Evolutionary conservation across 2,797 vertebrate species (phyloP), one percentile per base, ranked within the genome.

Genomic region (Meda fulgida): DNA sequence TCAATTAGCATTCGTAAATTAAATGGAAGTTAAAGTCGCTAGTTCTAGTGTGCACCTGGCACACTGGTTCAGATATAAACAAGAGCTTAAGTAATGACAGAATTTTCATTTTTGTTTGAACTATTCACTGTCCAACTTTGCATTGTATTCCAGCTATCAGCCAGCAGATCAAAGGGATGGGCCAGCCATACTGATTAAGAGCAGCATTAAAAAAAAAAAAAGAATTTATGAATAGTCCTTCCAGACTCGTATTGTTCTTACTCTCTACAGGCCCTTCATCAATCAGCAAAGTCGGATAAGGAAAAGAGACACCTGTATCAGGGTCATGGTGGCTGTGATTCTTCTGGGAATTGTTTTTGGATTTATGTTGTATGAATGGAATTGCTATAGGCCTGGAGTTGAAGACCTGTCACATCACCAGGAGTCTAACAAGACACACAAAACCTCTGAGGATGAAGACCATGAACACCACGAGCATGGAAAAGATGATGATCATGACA

Each of bases 311-410:
- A 85, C 84, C 18, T 89, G 85, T 16, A 51, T 91, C 65, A 87
- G 86, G 23, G 55, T 90, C 34, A 48, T 43, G 26, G 85, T 78
- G 65, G 80, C 85, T 40, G 69, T 89, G 14, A 55, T 90, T 82
- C 81, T 92, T 58, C 79, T 91, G 55, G 84, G 38, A 60, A 63
- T 91, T 40, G 87, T 88, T 80, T 48, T 87, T 8, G 69, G 78
- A 38, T 92, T 90, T 65, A 34, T 82, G 55, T 31, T 89, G 53
- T 86, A 63, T 60, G 88, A 92, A 78, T 87, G 83, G 77, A 40
- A 85, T 9, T 70, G 86, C 26, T 88, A 82, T 69, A 84, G 85
- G 78, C 77, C 80, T 36, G 76, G 38, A 48, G 66, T 67, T 60
- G 73, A 75, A 19, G 80, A 51, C 48, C 19, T 76, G 19, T 48